Conservation (phyloP, 2,888 invertebrate genomes). For the Polydrusus pterygomalis region DNA sequence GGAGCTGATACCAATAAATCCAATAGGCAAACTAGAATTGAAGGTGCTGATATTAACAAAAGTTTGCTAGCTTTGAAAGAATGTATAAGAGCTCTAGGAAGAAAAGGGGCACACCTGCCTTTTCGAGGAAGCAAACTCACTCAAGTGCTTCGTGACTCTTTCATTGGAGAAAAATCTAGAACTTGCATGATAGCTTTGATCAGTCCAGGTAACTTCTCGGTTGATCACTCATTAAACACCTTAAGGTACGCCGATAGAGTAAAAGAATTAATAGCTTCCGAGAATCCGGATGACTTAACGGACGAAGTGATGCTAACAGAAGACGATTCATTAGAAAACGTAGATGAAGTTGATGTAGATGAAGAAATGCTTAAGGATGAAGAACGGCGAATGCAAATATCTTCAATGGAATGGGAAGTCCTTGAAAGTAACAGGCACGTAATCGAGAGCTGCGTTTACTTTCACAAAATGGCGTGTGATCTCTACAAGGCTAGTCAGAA, state of each 20-base stretch:
- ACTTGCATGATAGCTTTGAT: conserved; percentile 99
- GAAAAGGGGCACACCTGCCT: conserved; percentile 96
- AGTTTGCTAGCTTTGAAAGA: conserved; percentile 96
- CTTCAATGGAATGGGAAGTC: conserved; percentile 73
- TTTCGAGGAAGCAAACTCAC: conserved; percentile 98
- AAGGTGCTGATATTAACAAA: conserved; percentile 98
- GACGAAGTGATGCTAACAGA: conserved; percentile 49
- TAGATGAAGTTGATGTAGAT: conserved; percentile 58
- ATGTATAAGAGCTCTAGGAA: conserved; percentile 96
- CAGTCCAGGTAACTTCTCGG: conserved; percentile 95
- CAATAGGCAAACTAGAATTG: conserved; percentile 92
- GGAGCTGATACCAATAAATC: conserved; percentile 99
- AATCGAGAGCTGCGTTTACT: conserved; percentile 82
- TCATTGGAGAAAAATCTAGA: conserved; percentile 98
- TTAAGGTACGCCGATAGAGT: conserved; percentile 96
- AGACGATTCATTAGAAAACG: conserved; percentile 57
- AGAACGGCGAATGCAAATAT: conserved; percentile 60
- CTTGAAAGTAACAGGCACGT: conserved; percentile 91
- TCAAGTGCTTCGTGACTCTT: conserved; percentile 95
- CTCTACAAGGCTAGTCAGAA: conserved; percentile 88
- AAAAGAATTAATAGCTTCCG: conserved; percentile 86
- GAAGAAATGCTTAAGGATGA: conserved; percentile 59
- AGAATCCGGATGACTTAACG: conserved; percentile 57
- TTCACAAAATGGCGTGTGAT: conserved; percentile 82
- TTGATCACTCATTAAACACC: conserved; percentile 98